Evolutionary conservation across 2,113 vertebrate genomes (phyloP), one percentile per base, ranked within the genome.

Genomic region (Petromus typicus): DNA sequence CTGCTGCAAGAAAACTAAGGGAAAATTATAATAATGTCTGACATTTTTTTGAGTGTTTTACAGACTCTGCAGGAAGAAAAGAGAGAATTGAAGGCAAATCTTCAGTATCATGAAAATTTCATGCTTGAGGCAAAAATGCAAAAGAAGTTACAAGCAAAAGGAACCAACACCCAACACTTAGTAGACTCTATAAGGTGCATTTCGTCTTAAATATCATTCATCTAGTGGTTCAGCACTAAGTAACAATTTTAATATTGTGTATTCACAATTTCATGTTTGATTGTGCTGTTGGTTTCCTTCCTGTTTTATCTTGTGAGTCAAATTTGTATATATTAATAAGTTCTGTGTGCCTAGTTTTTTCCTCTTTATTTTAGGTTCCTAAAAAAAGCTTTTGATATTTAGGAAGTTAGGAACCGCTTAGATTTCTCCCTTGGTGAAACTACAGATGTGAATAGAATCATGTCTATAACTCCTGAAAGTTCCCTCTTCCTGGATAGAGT

Each of bases 51-150:
- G 91, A 82, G 23, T 82, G 27, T 69, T 0, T 0, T 87, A 57
- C 97, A 99, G 99, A 97, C 98, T 59, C 97, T 99, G 6, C 98
- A 98, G 80, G 99, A 98, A 95, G 99, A 99, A 96, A 99, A 99
- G 94, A 98, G 97, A 78, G 98, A 99, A 54, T 98, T 99, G 59
- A 98, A 94, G 66, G 98, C 98, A 87, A 98, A 98, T 22, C 97
- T 99, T 94, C 98, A 98, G 80, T 98, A 98, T 92, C 99, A 99
- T 96, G 98, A 98, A 90, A 96, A 98, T 89, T 98, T 98, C 87
- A 98, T 98, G 64, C 97, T 22, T 37, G 98, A 98, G 75, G 91
- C 98, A 63, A 98, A 97, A 95, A 75, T 98, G 12, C 98, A 99
- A 64, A 98, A 98, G 2, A 98, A 98, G 85, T 97, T 99, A 64